Evolutionary conservation across 2,888 invertebrate species (phyloP).

Genomic region (Junonia oenone): DNA sequence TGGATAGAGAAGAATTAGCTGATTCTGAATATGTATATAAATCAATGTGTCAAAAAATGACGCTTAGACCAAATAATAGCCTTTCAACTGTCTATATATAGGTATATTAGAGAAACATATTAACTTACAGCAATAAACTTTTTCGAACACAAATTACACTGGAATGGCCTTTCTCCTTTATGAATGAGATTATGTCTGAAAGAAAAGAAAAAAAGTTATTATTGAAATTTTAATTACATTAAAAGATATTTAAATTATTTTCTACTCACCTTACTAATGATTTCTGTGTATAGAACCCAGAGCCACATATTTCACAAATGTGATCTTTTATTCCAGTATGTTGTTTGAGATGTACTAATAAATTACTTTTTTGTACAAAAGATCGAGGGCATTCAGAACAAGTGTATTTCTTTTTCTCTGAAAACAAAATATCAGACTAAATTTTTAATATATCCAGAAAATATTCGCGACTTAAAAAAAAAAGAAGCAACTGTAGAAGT

Average conservation of each 20-base stretch:
- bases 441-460: background rate
- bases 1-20: too few species aligned
- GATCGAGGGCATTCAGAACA: slow-evolving; percentile 66
- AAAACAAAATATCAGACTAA: slow-evolving; percentile 15
- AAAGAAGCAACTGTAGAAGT: too few species aligned
- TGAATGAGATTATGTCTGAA: slow-evolving; percentile 74
- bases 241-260: background rate
- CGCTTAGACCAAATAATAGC: too few species aligned
- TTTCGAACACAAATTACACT: slow-evolving; percentile 66
- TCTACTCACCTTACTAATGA: slow-evolving; percentile 62
- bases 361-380: slow-evolving; percentile 67
- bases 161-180: slow-evolving; percentile 69
- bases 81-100: too few species aligned
- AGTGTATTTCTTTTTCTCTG: slow-evolving; percentile 72
- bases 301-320: slow-evolving; percentile 73
- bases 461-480: background rate
- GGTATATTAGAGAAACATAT: background rate
- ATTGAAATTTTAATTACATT: background rate
- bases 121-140: slow-evolving; percentile 72
- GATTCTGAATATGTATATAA: too few species aligned
- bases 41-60: too few species aligned
- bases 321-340: slow-evolving; percentile 72
- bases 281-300: slow-evolving; percentile 72
- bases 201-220: slow-evolving; percentile 25
- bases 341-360: slow-evolving; percentile 62